Conservation (phyloP, 2,888 invertebrate genomes). For the Tubiluchus corallicola region DNA sequence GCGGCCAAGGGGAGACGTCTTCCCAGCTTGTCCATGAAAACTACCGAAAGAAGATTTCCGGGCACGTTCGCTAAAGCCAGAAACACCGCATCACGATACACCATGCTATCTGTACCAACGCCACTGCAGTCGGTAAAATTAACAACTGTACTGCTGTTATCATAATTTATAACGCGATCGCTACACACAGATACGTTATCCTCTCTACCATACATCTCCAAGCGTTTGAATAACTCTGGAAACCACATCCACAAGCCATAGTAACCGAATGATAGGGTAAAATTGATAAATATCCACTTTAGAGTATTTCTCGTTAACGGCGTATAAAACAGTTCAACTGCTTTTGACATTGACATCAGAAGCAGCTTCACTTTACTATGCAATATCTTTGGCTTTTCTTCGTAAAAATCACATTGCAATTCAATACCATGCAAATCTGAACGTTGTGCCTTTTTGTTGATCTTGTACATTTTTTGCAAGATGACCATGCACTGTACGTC, state of each 20-base stretch:
- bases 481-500: conserved; percentile 61
- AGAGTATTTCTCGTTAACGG: background rate
- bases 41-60: conserved; percentile 25
- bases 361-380: conserved; percentile 17
- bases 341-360: conserved; percentile 37
- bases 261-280: conserved; percentile 85
- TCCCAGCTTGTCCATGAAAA: conserved; percentile 26
- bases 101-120: conserved; percentile 15
- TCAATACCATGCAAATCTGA: conserved; percentile 7
- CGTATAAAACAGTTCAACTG: conserved; percentile 22
- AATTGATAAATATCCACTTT: conserved; percentile 53
- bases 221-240: conserved; percentile 72
- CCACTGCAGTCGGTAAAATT: background rate
- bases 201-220: conserved; percentile 16
- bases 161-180: background rate
- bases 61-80: conserved; percentile 26
- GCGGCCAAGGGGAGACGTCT: conserved; percentile 22
- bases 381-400: conserved; percentile 8
- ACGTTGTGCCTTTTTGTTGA: conserved; percentile 10
- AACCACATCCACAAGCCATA: conserved; percentile 96
- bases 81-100: conserved; percentile 25
- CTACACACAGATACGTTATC: conserved; percentile 1
- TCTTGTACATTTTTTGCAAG: conserved; percentile 50
- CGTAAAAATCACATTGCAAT: background rate
- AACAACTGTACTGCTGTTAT: background rate